Evolutionary conservation across 2,888 invertebrate genomes (phyloP).

Genomic region (Monopis laevigella): DNA sequence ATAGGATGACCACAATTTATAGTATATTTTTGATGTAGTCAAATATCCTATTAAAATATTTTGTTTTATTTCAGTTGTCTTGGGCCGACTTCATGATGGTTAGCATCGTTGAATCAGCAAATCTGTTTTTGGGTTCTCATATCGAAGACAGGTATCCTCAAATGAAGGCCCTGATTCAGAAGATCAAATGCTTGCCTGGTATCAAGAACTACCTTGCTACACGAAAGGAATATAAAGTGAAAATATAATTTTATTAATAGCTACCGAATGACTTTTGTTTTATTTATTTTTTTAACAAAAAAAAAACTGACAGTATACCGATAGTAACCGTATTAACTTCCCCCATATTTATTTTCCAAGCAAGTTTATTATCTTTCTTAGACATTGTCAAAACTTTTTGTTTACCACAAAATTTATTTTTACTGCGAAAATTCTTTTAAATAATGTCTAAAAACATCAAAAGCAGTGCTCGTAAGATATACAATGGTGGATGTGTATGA

Average conservation of each 20-base stretch:
- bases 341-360: no score
- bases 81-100: slow-evolving; percentile 51
- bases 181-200: slow-evolving; percentile 34
- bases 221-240: slow-evolving; percentile 23
- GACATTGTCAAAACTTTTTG: no score
- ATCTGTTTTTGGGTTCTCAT: slow-evolving; percentile 30
- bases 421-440: no score
- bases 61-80: slow-evolving; percentile 28
- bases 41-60: neutral
- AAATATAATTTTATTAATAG: neutral
- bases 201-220: slow-evolving; percentile 42
- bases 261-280: neutral
- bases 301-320: no score
- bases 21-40: no score
- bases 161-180: slow-evolving; percentile 28
- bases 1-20: no score
- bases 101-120: slow-evolving; percentile 37
- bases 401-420: no score
- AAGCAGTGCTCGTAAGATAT: no score
- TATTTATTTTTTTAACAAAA: slow-evolving; percentile 1
- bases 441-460: no score
- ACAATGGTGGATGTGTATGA: no score
- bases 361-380: no score
- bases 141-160: slow-evolving; percentile 40
- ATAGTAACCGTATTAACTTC: no score